These are phyloP conservation scores for Propithecus perrieri DNA, from an alignment of 2,797 vertebrate species.

Conservation along the genomic window DNA sequence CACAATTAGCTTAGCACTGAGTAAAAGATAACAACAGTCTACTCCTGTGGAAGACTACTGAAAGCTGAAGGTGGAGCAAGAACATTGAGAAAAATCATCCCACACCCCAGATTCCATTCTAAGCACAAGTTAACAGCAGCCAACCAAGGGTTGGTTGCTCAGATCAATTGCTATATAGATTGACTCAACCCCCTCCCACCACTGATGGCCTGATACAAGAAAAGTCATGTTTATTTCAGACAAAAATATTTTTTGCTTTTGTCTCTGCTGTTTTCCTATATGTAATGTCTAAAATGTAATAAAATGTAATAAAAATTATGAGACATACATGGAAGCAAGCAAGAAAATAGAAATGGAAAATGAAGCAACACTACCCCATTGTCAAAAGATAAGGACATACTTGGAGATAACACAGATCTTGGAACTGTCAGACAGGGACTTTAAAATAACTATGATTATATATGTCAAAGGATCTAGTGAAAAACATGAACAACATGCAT, in stretches of 20 bases:
- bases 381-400: not conserved
- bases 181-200: not conserved
- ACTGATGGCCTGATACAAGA: not conserved
- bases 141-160: not conserved
- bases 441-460: not conserved
- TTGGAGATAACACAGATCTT: not conserved
- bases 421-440: not conserved
- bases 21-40: not conserved
- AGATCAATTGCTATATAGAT: not conserved
- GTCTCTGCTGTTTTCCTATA: not conserved
- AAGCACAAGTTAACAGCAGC: not conserved
- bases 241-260: not conserved
- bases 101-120: not conserved
- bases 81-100: not conserved
- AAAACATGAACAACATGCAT: not conserved
- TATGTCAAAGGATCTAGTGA: not conserved
- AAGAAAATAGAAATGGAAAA: not conserved
- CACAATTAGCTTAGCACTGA: not conserved
- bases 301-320: not conserved
- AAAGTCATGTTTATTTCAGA: not conserved
- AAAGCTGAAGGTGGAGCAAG: not conserved
- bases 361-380: not conserved
- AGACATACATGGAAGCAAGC: not conserved
- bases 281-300: not conserved
- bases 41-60: not conserved